These are phyloP conservation scores for Phoxinus phoxinus DNA, from an alignment of 2,113 vertebrate genomes.

Conservation along the genomic window DNA sequence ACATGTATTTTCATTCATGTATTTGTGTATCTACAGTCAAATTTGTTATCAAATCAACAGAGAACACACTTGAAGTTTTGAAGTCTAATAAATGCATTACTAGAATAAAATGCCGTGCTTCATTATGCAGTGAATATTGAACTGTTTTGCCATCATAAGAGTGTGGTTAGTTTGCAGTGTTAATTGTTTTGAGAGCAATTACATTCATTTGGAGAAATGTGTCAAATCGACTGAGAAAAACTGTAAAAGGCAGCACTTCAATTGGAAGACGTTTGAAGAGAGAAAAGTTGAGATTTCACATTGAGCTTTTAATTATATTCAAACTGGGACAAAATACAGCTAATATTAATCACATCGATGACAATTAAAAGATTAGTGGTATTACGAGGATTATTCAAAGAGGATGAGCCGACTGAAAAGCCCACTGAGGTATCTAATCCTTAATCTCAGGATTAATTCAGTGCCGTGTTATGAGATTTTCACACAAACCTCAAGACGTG, in stretches of 20 bases:
- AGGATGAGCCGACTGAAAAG: conserved; percentile 8
- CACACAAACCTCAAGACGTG: not conserved
- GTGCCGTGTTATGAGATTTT: not conserved
- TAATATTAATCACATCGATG: not conserved
- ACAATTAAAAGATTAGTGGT: not conserved
- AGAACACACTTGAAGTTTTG: no score
- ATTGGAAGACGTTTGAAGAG: not conserved
- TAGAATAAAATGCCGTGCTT: no score
- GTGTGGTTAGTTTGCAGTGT: no score
- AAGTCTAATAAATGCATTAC: no score
- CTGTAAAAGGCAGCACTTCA: not conserved
- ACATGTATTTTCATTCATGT: no score
- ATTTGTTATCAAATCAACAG: no score
- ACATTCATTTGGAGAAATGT: no score
- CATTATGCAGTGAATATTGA: no score
- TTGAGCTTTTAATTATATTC: not conserved
- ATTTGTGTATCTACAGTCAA: no score
- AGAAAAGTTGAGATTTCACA: not conserved
- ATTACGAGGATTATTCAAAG: not conserved
- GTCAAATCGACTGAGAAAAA: no score
- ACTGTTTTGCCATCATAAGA: no score
- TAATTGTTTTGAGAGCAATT: no score
- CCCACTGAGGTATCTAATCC: conserved; percentile 3
- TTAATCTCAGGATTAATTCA: conserved; percentile 20
- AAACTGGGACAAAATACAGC: not conserved